phyloP scores from a whole-genome alignment of 2,888 invertebrate genomes.

The Hirtodrosophila alboralis region DNA sequence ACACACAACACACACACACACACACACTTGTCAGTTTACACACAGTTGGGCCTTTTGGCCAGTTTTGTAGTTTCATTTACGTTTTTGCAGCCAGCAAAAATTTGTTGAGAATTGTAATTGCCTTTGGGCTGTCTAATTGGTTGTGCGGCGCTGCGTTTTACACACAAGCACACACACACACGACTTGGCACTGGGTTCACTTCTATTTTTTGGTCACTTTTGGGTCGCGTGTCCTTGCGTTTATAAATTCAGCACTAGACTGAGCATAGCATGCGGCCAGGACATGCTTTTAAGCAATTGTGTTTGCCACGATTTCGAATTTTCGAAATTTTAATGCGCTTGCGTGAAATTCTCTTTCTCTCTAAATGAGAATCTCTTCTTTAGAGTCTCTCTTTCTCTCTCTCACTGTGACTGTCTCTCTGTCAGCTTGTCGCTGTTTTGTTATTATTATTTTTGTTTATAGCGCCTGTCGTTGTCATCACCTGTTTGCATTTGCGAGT shows the following conservation, averaged over 20 bases:
- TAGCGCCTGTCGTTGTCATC: conserved; percentile 70
- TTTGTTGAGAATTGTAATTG: conserved; percentile 37
- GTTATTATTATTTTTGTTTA: conserved; percentile 79
- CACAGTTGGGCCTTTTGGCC: conserved; percentile 11
- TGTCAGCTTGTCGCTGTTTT: conserved; percentile 21
- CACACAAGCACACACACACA: conserved; percentile 12
- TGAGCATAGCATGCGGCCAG: conserved; percentile 67
- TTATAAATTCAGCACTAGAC: conserved; percentile 75
- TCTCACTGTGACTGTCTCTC: conserved; percentile 3
- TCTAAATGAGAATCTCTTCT: conserved; percentile 26
- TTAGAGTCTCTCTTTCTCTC: neutral
- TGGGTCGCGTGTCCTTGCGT: conserved; percentile 72
- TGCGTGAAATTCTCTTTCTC: conserved; percentile 37
- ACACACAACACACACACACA: conserved; percentile 5
- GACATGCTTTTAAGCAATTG: conserved; percentile 63
- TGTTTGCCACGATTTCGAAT: conserved; percentile 49
- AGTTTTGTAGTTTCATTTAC: conserved; percentile 27
- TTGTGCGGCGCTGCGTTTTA: conserved; percentile 14
- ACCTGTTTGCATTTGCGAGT: conserved; percentile 81
- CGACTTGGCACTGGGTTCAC: conserved; percentile 52
- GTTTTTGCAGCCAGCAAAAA: conserved; percentile 20
- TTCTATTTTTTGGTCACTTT: conserved; percentile 16
- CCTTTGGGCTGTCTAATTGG: conserved; percentile 33
- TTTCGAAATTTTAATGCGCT: conserved; percentile 51
- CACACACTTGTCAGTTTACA: neutral